These are phyloP conservation scores for Trichogramma dendrolimi DNA, from an alignment of 2,888 invertebrate species.

Conservation along the genomic window DNA sequence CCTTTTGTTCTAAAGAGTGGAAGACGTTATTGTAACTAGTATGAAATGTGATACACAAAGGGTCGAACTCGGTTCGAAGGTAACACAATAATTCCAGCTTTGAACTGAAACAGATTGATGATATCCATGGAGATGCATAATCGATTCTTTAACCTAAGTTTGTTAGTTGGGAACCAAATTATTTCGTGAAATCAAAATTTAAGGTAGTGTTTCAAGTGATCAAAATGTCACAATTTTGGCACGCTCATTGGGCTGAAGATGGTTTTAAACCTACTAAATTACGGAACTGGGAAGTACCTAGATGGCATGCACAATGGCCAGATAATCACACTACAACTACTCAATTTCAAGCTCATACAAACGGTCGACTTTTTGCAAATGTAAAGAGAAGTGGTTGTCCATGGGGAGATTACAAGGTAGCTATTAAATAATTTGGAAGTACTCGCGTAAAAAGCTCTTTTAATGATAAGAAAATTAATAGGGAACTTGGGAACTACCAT, in stretches of 20 bases:
- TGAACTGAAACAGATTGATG: constrained; percentile 53
- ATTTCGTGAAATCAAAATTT: constrained; percentile 10
- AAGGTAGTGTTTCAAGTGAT: background rate
- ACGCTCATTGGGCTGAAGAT: constrained; percentile 39
- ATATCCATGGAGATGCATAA: constrained; percentile 26
- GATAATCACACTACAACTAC: constrained; percentile 36
- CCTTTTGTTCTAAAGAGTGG: constrained; percentile 78
- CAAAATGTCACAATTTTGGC: constrained; percentile 42
- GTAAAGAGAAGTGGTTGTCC: constrained; percentile 31
- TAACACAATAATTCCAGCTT: constrained; percentile 74
- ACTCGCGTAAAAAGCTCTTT: background rate
- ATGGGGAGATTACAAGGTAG: constrained; percentile 39
- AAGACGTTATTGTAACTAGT: constrained; percentile 66
- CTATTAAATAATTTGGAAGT: constrained; percentile 2
- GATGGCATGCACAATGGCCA: constrained; percentile 40
- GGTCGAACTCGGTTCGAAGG: constrained; percentile 84
- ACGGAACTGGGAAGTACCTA: constrained; percentile 42
- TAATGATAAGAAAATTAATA: constrained; percentile 3
- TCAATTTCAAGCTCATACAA: constrained; percentile 35
- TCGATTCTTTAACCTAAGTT: constrained; percentile 7
- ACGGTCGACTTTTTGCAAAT: constrained; percentile 34
- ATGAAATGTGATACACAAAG: constrained; percentile 76
- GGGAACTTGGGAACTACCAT: constrained; percentile 39
- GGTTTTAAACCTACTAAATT: constrained; percentile 36
- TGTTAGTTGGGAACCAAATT: background rate